Percentiles rank a stretch among this genome's conserved stretches.
phyloP scores from a whole-genome alignment of 2,113 vertebrate species.

The Pionites leucogaster region DNA sequence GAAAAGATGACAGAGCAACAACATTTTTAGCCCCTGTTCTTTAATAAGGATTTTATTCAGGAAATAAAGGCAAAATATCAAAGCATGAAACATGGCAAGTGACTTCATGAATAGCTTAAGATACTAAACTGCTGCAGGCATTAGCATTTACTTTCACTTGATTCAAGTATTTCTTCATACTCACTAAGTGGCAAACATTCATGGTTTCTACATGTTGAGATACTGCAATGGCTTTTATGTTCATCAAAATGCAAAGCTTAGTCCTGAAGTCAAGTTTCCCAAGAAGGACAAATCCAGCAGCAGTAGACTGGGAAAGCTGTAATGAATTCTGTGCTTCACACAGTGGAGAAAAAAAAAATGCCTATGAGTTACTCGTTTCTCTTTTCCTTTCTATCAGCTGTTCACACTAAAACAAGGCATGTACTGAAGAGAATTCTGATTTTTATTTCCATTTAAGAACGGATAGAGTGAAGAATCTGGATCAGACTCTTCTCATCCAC shows the following conservation, averaged over 20 bases:
- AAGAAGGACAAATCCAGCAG: neutral
- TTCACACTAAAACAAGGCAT: neutral
- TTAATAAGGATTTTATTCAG: neutral
- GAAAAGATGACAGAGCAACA: neutral
- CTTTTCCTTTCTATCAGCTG: neutral
- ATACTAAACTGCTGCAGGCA: neutral
- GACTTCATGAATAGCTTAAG: neutral
- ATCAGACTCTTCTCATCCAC: neutral
- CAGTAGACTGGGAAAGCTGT: neutral
- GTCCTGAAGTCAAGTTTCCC: neutral
- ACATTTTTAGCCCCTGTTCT: neutral
- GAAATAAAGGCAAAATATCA: neutral
- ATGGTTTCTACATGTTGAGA: neutral
- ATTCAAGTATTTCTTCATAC: neutral
- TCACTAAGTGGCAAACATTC: neutral
- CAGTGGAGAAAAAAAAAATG: neutral
- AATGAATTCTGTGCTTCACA: neutral
- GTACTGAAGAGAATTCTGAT: neutral
- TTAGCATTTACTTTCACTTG: neutral
- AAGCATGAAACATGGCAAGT: neutral
- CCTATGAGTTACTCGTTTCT: neutral
- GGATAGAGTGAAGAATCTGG: neutral
- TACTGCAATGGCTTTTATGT: neutral
- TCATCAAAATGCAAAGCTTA: neutral
- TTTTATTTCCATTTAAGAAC: neutral